Evolutionary conservation across 2,888 invertebrate species (phyloP).

Genomic region (Nemoura dubitans): DNA sequence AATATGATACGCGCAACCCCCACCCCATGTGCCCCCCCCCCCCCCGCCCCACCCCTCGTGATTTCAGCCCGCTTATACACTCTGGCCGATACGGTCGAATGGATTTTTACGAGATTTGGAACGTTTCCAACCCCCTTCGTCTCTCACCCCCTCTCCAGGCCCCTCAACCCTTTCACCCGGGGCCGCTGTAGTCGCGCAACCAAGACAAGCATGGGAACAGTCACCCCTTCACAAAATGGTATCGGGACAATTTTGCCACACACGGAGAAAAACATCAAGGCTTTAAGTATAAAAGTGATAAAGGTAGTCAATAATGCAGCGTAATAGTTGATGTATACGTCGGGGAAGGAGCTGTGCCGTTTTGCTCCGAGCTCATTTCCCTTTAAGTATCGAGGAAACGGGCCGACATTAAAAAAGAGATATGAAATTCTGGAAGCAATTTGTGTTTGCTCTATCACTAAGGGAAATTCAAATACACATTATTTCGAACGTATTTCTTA

Average conservation of each 20-base stretch:
- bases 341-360: neutral
- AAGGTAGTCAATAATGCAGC: conserved; percentile 22
- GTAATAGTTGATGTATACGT: conserved; percentile 19
- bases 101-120: conserved; percentile 48
- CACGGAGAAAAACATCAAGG: conserved; percentile 18
- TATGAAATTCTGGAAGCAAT: neutral
- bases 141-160: too few species aligned
- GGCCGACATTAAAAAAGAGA: neutral
- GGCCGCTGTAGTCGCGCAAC: conserved; percentile 14
- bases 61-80: conserved; percentile 43
- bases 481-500: neutral
- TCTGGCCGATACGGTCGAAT: conserved; percentile 46
- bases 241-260: conserved; percentile 36
- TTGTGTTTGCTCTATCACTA: neutral
- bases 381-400: neutral
- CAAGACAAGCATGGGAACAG: conserved; percentile 26
- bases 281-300: conserved; percentile 28
- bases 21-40: neutral
- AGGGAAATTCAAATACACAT: neutral
- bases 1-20: conserved; percentile 43
- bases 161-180: conserved; percentile 13
- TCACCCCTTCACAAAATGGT: conserved; percentile 34
- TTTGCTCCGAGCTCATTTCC: neutral
- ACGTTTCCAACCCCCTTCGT: conserved; percentile 44
- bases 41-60: conserved; percentile 23